Percentiles rank a stretch among this genome's conserved stretches.
Evolutionary conservation across 2,113 vertebrate species (phyloP).

Genomic region (Chelonoidis abingdonii): DNA sequence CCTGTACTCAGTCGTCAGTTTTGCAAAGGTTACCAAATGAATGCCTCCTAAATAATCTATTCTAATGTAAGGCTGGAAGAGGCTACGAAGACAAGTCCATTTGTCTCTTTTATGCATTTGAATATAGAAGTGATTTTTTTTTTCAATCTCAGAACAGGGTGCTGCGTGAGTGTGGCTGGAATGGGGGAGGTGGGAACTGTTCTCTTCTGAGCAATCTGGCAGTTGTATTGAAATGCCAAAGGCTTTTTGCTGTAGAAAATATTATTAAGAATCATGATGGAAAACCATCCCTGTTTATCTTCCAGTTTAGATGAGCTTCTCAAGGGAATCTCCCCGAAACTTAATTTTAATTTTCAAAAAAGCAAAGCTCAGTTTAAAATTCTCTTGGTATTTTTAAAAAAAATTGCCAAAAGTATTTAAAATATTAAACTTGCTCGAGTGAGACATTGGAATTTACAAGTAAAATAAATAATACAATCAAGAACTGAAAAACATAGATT

Average conservation of each 20-base stretch:
- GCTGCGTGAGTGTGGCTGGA: background rate
- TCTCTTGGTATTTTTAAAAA: constrained; percentile 46
- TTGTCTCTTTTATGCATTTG: constrained; percentile 70
- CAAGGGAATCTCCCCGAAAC: constrained; percentile 55
- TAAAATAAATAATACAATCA: constrained; percentile 82
- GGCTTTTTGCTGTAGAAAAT: constrained; percentile 15
- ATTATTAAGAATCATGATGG: background rate
- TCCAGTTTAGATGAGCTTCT: constrained; percentile 42
- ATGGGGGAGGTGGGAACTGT: background rate
- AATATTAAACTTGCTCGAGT: constrained; percentile 74
- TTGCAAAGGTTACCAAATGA: constrained; percentile 72
- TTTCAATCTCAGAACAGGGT: background rate
- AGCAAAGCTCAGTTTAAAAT: constrained; percentile 64
- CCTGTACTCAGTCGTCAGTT: constrained; percentile 60
- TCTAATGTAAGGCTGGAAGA: constrained; percentile 71
- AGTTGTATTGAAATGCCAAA: constrained; percentile 28
- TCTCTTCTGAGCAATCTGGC: background rate
- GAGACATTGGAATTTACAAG: constrained; percentile 70
- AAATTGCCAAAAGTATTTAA: constrained; percentile 69
- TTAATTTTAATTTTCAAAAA: constrained; percentile 73
- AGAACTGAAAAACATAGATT: constrained; percentile 78
- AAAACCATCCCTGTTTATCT: constrained; percentile 56
- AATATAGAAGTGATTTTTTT: constrained; percentile 56
- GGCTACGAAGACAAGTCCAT: constrained; percentile 66
- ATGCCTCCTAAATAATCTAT: constrained; percentile 72